These are phyloP conservation scores for Atlantisia rogersi DNA, from an alignment of 2,113 vertebrate genomes.

Conservation along the genomic window DNA sequence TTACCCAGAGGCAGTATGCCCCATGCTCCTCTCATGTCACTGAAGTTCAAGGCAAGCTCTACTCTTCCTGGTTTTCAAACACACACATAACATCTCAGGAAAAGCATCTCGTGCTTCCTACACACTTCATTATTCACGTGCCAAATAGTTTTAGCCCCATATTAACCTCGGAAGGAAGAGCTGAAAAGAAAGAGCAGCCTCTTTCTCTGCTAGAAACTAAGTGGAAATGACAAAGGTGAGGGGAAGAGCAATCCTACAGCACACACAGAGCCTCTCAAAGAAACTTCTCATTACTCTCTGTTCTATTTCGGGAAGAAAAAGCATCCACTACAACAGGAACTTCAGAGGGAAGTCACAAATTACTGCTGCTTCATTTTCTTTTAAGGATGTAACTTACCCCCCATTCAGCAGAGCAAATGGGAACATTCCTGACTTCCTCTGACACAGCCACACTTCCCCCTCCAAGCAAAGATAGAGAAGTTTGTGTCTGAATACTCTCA, in stretches of 20 bases:
- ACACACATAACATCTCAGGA: background rate
- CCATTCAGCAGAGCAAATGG: background rate
- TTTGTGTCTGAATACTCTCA: background rate
- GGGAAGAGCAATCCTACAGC: background rate
- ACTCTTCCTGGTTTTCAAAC: background rate
- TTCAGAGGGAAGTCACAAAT: background rate
- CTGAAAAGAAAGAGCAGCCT: background rate
- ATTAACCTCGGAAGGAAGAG: background rate
- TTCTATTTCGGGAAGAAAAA: background rate
- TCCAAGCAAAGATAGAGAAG: background rate
- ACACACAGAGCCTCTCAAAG: background rate
- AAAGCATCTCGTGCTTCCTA: background rate
- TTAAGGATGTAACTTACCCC: background rate
- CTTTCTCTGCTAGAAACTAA: background rate
- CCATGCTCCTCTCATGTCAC: rapidly evolving
- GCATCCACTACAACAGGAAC: background rate
- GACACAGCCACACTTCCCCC: background rate
- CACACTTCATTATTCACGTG: background rate
- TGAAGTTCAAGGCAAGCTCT: background rate
- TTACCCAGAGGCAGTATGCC: background rate
- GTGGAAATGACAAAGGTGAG: background rate
- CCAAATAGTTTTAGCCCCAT: background rate
- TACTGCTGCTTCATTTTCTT: background rate
- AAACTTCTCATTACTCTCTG: background rate
- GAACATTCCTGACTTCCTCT: background rate